Evolutionary conservation across 2,888 invertebrate species (phyloP), one percentile per base, ranked within the genome.

Genomic region (Synergus itoensis): DNA sequence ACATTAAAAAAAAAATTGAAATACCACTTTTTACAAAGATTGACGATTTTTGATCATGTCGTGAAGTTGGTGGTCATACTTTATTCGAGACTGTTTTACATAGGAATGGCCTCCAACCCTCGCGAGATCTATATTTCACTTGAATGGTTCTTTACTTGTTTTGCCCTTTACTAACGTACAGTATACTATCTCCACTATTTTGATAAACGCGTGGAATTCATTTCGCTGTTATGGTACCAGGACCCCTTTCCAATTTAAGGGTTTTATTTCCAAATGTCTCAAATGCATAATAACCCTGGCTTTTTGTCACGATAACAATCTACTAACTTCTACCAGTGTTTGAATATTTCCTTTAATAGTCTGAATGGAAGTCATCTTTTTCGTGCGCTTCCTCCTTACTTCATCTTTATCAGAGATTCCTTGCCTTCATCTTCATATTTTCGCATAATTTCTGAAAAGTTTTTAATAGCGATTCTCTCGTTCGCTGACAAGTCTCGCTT

Each of bases 41-140:
- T 62, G 28, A 21, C 18, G 73, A 73, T 73, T 73, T 73, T 73
- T 53, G 16, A 69, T 45, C 69, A 53, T 53, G 53, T 73, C 36
- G 73, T 53, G 28, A 73, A 53, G 53, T 73, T 53, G 73, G 36
- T 36, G 36, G 73, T 36, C 81, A 84, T 82, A 81, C 80, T 84
- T 82, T 84, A 84, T 80, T 81, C 77, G 79, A 77, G 79, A 77
- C 84, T 82, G 65, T 80, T 84, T 84, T 84, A 84, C 83, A 84
- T 84, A 82, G 83, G 81, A 84, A 84, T 84, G 79, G 82, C 80
- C 80, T 81, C 81, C 80, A 80, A 78, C 78, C 81, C 83, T 80
- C 83, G 57, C n/a, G 82, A 81, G 84, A 81, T 79, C 81, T 84
- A 80, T 80, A 82, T 84, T 81, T 82, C 82, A 82, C 79, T 80